Evolutionary conservation across 1,140 invertebrate genomes (phyloP).

Genomic region (Drosophila suzukii): DNA sequence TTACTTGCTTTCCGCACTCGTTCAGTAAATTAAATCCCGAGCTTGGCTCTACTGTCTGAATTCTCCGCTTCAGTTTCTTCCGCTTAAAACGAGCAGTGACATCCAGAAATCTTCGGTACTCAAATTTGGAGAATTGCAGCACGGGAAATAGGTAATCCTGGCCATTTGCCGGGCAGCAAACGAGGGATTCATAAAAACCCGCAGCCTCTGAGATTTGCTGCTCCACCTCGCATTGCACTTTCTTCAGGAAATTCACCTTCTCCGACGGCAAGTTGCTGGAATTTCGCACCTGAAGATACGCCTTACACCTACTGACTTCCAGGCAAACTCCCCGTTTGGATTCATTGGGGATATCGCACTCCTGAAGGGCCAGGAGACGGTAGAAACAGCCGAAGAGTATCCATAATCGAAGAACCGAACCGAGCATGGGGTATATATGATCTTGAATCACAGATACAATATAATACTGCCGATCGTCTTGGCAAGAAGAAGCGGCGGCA

Average conservation of each 20-base stretch:
- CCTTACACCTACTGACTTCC: slow-evolving; percentile 63
- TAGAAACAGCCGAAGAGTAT: slow-evolving; percentile 29
- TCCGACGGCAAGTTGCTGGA: slow-evolving; percentile 70
- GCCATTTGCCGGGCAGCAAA: slow-evolving; percentile 77
- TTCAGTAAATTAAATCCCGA: slow-evolving; percentile 71
- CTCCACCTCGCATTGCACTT: slow-evolving; percentile 71
- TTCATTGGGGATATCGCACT: slow-evolving; percentile 79
- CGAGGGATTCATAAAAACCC: slow-evolving; percentile 47
- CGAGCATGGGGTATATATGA: slow-evolving; percentile 14
- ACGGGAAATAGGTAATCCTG: slow-evolving; percentile 75
- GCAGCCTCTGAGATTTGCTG: not conserved
- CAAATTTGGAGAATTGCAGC: slow-evolving; percentile 78
- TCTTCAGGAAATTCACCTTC: slow-evolving; percentile 80
- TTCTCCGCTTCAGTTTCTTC: slow-evolving; percentile 75
- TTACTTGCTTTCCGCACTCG: slow-evolving; percentile 83
- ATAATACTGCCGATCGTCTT: slow-evolving; percentile 34
- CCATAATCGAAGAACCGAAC: slow-evolving; percentile 20
- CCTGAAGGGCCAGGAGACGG: slow-evolving; percentile 11
- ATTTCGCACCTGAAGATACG: slow-evolving; percentile 76
- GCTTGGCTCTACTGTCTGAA: slow-evolving; percentile 71
- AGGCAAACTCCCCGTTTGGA: slow-evolving; percentile 68
- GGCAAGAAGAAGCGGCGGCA: slow-evolving; percentile 34
- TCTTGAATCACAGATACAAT: slow-evolving; percentile 35
- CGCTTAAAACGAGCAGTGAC: slow-evolving; percentile 69
- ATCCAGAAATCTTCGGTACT: slow-evolving; percentile 75